A percentile compares a stretch with the other conserved stretches of the same genome.
Evolutionary conservation across 1,140 invertebrate species (phyloP).

Genomic region (Colletes gigas): DNA sequence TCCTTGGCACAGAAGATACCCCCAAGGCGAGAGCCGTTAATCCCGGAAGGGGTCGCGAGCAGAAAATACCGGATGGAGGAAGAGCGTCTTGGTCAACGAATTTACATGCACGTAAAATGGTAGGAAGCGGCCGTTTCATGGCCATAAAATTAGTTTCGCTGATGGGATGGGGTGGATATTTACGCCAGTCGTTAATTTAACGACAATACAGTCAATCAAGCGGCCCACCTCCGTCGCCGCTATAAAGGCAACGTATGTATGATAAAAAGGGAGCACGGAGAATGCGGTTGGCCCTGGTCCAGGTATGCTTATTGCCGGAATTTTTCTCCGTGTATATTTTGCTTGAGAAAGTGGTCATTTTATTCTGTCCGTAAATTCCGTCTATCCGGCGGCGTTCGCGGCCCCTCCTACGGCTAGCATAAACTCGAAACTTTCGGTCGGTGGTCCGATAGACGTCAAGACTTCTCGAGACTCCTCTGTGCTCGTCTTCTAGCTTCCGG

Average conservation of each 20-base stretch:
- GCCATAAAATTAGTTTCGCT: constrained; percentile 41
- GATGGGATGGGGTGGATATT: constrained; percentile 20
- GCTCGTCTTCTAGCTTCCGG: constrained; percentile 7
- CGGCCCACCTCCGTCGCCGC: not conserved
- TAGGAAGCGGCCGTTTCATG: constrained; percentile 6
- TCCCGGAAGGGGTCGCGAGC: not conserved
- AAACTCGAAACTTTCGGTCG: constrained; percentile 38
- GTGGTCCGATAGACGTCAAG: constrained; percentile 4
- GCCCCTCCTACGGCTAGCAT: not conserved
- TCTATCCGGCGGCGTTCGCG: constrained; percentile 33
- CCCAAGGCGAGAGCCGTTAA: not conserved
- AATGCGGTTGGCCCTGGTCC: constrained; percentile 55
- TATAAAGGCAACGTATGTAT: constrained; percentile 49
- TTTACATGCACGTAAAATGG: not conserved
- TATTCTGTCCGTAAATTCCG: constrained; percentile 56
- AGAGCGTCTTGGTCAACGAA: constrained; percentile 12
- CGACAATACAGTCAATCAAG: constrained; percentile 51
- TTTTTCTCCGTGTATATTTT: constrained; percentile 58
- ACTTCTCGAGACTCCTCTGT: not conserved
- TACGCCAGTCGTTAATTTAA: constrained; percentile 50
- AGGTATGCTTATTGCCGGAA: constrained; percentile 61
- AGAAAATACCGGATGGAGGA: not conserved
- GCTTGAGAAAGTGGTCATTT: constrained; percentile 58
- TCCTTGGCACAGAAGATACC: constrained; percentile 16
- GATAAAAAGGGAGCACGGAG: constrained; percentile 44